Evolutionary conservation across 2,113 vertebrate genomes (phyloP), one percentile per base, ranked within the genome.

Genomic region (Verasper variegatus): DNA sequence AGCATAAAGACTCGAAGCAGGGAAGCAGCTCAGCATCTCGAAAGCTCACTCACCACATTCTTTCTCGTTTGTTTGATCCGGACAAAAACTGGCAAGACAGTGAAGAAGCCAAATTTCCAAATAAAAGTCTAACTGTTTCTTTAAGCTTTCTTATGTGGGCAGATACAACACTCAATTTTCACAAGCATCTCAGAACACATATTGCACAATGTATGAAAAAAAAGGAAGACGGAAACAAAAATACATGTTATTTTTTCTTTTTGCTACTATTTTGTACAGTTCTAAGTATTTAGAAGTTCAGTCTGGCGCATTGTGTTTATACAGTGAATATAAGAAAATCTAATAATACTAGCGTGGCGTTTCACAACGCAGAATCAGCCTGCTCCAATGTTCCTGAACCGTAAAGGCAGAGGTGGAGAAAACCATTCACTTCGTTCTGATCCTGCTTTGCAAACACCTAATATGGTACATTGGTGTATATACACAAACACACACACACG

Each of bases 311-410:
- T 26, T 56, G 72, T 80, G 66, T 92, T 87, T 85, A 82, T 84
- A 93, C 84, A 87, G 76, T 61, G 78, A 82, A 71, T 85, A 82
- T 76, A 92, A 91, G 88, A 84, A 87, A 85, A 76, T 80, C 81
- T 87, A 90, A 56, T 77, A 86, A 89, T 90, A 89, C 86, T 83
- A 79, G 45, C 26, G 55, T 52, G 52, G 49, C 0, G 26, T 69
- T 70, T 76, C 35, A 71, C 68, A 69, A 67, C 13, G 51, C 81
- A 58, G 74, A 71, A 77, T 56, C 71, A 63, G 68, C 37, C 15
- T 42, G 20, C 20, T 40, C 10, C 21, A 9, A 12, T 31, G 9
- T 57, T 71, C 21, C 52, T 27, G 23, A 63, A 40, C 37, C 8
- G 27, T 52, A 14, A 13, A 75, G 14, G 23, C 56, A 31, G 56